These are phyloP conservation scores for Acronicta leporina DNA, from an alignment of 2,888 invertebrate species.

Conservation along the genomic window DNA sequence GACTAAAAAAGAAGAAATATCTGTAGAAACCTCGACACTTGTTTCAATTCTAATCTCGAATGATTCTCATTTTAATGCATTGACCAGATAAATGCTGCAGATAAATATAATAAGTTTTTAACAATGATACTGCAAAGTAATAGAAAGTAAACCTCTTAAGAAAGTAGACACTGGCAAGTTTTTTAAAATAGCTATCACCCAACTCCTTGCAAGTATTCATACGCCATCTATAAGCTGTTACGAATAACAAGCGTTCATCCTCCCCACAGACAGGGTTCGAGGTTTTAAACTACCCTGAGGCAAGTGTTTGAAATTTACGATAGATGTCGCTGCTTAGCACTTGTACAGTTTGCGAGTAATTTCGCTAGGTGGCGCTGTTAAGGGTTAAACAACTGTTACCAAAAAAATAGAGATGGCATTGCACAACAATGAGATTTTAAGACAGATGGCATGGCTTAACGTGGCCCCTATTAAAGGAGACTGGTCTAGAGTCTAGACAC, in stretches of 20 bases:
- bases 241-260: background rate
- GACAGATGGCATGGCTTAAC: no score
- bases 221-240: slow-evolving; percentile 23
- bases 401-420: slow-evolving; percentile 38
- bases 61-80: no score
- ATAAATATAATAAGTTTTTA: no score
- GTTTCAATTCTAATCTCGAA: no score
- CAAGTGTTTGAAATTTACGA: slow-evolving; percentile 3
- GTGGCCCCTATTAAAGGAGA: no score
- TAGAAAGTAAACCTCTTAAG: no score
- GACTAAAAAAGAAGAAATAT: no score
- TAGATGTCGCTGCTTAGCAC: slow-evolving; percentile 37
- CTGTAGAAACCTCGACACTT: no score
- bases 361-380: slow-evolving; percentile 33
- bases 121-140: no score
- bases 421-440: background rate
- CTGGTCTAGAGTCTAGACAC: no score
- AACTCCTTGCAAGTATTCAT: background rate
- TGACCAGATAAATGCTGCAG: no score
- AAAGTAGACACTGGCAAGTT: background rate
- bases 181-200: no score
- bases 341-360: background rate
- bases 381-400: background rate
- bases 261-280: background rate
- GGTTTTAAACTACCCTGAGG: slow-evolving; percentile 3